Conservation (phyloP, 2,888 invertebrate genomes). For the Artemia sp. region DNA sequence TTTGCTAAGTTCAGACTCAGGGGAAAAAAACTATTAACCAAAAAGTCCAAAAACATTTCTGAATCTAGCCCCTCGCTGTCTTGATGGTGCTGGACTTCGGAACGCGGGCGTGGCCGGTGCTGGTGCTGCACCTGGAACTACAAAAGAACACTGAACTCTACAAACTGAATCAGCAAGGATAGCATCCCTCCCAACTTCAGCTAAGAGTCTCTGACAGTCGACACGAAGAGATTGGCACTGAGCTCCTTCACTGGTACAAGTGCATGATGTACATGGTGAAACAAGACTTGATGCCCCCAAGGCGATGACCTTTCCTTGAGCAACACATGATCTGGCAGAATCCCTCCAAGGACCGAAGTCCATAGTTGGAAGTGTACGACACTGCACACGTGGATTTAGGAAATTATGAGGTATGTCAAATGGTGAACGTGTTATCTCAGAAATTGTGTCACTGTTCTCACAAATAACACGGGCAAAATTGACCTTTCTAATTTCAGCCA, state of each 20-base stretch:
- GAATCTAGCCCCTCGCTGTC: not conserved
- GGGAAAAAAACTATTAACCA: not conserved
- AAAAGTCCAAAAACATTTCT: not conserved
- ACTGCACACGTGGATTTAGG: slow-evolving; percentile 72
- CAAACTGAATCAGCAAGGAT: slow-evolving; percentile 72
- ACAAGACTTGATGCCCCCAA: slow-evolving; percentile 70
- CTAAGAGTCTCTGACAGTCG: slow-evolving; percentile 61
- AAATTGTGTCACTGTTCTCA: slow-evolving; percentile 67
- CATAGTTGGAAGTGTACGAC: slow-evolving; percentile 57
- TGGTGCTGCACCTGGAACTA: slow-evolving; percentile 28
- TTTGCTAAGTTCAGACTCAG: too few species aligned
- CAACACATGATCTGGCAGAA: slow-evolving; percentile 43
- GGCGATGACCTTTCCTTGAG: slow-evolving; percentile 56
- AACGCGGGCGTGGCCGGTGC: not conserved
- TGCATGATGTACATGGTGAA: slow-evolving; percentile 75
- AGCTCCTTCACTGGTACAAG: slow-evolving; percentile 67
- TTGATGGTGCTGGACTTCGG: not conserved
- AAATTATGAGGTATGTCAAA: slow-evolving; percentile 81
- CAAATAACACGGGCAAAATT: slow-evolving; percentile 71
- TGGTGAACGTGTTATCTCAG: slow-evolving; percentile 69
- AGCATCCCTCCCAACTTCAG: slow-evolving; percentile 65
- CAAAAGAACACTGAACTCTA: slow-evolving; percentile 69
- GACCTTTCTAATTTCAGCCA: slow-evolving; percentile 68
- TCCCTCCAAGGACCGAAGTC: slow-evolving; percentile 72
- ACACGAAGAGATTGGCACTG: slow-evolving; percentile 74